Conservation (phyloP, 2,797 vertebrate genomes). For the Streptopelia turtur region DNA sequence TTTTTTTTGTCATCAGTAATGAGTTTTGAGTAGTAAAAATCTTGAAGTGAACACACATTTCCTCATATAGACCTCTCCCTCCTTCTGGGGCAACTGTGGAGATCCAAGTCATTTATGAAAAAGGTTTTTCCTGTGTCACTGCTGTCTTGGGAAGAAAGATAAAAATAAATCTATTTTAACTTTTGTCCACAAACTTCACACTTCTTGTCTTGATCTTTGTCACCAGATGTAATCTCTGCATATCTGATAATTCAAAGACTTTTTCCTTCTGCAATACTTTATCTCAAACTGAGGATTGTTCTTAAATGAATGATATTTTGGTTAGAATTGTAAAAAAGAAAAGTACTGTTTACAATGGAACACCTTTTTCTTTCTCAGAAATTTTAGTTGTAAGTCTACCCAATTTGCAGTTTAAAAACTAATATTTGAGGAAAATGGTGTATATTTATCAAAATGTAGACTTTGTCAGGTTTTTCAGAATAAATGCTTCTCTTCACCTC, state of each 20-base stretch:
- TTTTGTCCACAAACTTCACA: background rate
- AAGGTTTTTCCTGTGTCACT: background rate
- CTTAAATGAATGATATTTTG: background rate
- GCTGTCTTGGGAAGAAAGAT: accelerated
- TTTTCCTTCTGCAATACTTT: background rate
- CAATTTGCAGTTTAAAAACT: background rate
- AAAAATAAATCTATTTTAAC: background rate
- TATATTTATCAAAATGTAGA: background rate
- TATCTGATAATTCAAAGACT: background rate
- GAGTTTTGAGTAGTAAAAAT: background rate
- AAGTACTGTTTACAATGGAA: background rate
- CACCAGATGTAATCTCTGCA: background rate
- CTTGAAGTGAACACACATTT: background rate
- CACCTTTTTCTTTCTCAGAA: background rate
- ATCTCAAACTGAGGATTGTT: background rate
- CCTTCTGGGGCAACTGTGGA: background rate
- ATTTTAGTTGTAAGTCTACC: background rate
- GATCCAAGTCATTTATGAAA: background rate
- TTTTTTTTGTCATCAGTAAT: background rate
- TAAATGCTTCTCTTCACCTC: background rate
- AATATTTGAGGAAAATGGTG: background rate
- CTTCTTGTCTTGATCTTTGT: background rate
- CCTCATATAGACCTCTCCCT: background rate
- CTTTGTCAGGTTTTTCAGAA: background rate
- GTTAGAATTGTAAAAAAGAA: background rate